These are phyloP conservation scores for Neodiprion lecontei DNA, from an alignment of 1,140 invertebrate species.

Conservation along the genomic window DNA sequence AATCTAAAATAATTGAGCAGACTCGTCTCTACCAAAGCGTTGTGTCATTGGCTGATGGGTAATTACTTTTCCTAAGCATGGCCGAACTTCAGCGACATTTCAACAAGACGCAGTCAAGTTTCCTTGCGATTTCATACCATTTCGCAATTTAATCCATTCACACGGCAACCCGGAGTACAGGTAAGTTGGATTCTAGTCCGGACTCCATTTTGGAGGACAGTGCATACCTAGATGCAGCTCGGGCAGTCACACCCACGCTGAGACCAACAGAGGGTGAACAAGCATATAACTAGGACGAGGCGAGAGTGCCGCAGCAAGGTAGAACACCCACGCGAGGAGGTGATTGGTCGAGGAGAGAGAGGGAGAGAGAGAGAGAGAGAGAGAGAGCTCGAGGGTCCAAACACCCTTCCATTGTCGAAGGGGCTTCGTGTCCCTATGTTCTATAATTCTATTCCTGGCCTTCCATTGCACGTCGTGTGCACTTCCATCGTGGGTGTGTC, in stretches of 20 bases:
- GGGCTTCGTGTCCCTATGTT: too few species aligned
- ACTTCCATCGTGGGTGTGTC: too few species aligned
- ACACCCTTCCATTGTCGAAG: neutral
- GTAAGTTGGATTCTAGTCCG: neutral
- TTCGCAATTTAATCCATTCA: too few species aligned
- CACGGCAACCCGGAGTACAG: neutral
- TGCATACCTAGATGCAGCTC: slow-evolving; percentile 36
- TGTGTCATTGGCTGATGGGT: too few species aligned
- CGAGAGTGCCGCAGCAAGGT: slow-evolving; percentile 18
- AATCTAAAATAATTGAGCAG: too few species aligned
- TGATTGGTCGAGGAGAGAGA: slow-evolving; percentile 40
- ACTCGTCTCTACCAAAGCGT: too few species aligned
- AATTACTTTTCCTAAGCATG: too few species aligned
- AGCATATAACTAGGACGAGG: neutral
- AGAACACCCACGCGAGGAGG: slow-evolving; percentile 49
- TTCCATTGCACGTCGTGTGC: too few species aligned
- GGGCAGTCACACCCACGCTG: slow-evolving; percentile 40
- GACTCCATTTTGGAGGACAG: slow-evolving; percentile 52
- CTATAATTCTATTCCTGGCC: too few species aligned
- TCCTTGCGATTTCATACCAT: too few species aligned
- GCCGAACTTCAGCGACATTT: too few species aligned
- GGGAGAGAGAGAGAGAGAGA: neutral
- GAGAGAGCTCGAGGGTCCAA: neutral
- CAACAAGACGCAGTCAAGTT: too few species aligned
- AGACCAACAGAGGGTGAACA: slow-evolving; percentile 33